Percentiles rank a stretch among this genome's conserved stretches.
Conservation (phyloP, 1,140 invertebrate species). For the Meloidogyne floridensis region DNA sequence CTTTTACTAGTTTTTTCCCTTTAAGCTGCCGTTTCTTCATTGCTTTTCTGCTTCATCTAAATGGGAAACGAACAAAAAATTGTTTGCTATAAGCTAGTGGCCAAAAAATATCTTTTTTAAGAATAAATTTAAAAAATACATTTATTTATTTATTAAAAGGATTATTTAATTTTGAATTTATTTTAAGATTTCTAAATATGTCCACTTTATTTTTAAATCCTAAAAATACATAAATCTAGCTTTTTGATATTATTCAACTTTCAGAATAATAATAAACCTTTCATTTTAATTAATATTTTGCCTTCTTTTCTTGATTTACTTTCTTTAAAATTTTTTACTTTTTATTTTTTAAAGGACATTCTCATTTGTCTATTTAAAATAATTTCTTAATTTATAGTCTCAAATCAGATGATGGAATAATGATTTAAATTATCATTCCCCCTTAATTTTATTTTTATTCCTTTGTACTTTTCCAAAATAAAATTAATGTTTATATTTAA, state of each 20-base stretch:
- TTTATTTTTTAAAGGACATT: background rate
- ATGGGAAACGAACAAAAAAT: background rate
- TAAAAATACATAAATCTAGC: no score
- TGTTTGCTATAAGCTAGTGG: background rate
- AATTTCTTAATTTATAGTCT: slow-evolving; percentile 2
- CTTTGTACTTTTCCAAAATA: slow-evolving; percentile 12
- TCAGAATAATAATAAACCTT: no score
- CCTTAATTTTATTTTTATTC: background rate
- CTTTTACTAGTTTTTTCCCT: background rate
- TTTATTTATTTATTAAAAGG: background rate
- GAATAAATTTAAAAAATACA: background rate
- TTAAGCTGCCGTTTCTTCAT: background rate
- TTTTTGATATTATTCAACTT: no score
- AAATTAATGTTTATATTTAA: background rate
- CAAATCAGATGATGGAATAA: slow-evolving; percentile 7
- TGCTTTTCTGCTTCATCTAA: background rate
- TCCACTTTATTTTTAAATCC: no score
- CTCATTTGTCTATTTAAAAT: background rate
- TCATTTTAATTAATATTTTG: no score
- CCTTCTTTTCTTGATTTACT: background rate
- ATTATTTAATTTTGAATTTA: no score
- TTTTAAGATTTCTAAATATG: no score
- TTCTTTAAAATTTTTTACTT: background rate
- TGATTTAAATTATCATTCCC: background rate
- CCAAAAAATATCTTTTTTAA: background rate